A percentile compares a stretch with the other conserved stretches of the same genome.
phyloP scores from a whole-genome alignment of 2,113 vertebrate species.

The Bubo blakistoni region DNA sequence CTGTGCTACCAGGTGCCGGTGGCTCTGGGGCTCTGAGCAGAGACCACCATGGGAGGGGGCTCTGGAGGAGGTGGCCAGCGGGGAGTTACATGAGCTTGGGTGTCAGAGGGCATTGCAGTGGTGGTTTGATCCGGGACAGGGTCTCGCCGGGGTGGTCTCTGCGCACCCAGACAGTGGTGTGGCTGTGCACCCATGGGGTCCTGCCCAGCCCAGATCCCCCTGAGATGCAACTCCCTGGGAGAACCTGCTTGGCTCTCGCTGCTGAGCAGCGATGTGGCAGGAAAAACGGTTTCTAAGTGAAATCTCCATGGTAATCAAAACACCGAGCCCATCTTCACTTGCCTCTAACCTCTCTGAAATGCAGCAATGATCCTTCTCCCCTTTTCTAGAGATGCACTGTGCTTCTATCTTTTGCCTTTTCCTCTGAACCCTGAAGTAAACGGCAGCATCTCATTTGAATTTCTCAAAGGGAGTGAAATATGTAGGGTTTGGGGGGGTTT shows the following conservation, averaged over 20 bases:
- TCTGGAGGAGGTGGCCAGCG: accelerated
- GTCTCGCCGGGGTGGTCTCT: neutral
- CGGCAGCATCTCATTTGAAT: neutral
- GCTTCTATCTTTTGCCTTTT: neutral
- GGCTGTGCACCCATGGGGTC: neutral
- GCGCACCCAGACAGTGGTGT: accelerated
- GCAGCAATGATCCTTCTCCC: neutral
- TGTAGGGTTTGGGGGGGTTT: neutral
- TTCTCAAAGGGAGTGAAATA: neutral
- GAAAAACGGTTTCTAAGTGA: constrained; percentile 28
- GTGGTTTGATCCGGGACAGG: accelerated
- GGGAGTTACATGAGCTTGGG: neutral
- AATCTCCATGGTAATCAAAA: constrained; percentile 53
- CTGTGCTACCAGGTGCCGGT: neutral
- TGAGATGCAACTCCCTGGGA: neutral
- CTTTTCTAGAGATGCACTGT: neutral
- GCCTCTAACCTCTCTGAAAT: constrained; percentile 11
- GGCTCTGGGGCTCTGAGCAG: neutral
- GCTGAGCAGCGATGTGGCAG: neutral
- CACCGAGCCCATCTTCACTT: neutral
- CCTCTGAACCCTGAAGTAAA: neutral
- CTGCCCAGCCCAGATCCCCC: neutral
- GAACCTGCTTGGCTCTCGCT: neutral
- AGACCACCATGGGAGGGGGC: neutral
- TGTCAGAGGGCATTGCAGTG: accelerated